A percentile compares a stretch with the other conserved stretches of the same genome.
Evolutionary conservation across 2,888 invertebrate species (phyloP).

Genomic region (Encarsia formosa): DNA sequence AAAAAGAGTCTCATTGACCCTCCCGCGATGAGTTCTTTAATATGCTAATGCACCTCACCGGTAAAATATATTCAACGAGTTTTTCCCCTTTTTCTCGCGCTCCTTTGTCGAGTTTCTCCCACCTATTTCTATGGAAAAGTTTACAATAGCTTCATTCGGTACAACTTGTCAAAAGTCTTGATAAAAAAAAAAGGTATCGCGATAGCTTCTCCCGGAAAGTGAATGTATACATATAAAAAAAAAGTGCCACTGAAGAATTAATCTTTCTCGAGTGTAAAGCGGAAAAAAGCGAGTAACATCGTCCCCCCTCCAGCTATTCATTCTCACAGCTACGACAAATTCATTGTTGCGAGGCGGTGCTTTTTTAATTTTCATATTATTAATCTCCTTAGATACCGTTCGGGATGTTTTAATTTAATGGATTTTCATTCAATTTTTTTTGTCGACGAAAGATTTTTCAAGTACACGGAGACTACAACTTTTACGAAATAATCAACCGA

Average conservation of each 20-base stretch:
- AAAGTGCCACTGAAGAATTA: neutral
- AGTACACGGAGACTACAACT: too few species aligned
- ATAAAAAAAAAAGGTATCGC: neutral
- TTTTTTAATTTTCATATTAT: too few species aligned
- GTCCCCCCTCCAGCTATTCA: too few species aligned
- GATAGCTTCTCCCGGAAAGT: neutral
- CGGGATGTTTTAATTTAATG: too few species aligned
- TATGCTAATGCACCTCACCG: slow-evolving; percentile 24
- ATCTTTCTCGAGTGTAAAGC: neutral
- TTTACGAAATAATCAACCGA: slow-evolving; percentile 7
- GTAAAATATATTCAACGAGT: slow-evolving; percentile 4
- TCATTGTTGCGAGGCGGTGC: too few species aligned
- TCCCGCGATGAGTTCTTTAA: slow-evolving; percentile 23
- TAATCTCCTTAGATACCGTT: too few species aligned
- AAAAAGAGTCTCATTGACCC: too few species aligned
- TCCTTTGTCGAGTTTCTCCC: neutral
- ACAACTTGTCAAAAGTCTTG: slow-evolving; percentile 4
- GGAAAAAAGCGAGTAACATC: too few species aligned
- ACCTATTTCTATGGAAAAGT: slow-evolving; percentile 9
- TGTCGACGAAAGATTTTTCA: too few species aligned
- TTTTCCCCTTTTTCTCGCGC: neutral
- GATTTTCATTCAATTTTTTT: too few species aligned
- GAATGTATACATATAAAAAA: neutral
- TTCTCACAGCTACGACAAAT: too few species aligned
- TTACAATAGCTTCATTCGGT: slow-evolving; percentile 6